Evolutionary conservation across 2,797 vertebrate species (phyloP), one percentile per base, ranked within the genome.

Genomic region (Echiichthys vipera): DNA sequence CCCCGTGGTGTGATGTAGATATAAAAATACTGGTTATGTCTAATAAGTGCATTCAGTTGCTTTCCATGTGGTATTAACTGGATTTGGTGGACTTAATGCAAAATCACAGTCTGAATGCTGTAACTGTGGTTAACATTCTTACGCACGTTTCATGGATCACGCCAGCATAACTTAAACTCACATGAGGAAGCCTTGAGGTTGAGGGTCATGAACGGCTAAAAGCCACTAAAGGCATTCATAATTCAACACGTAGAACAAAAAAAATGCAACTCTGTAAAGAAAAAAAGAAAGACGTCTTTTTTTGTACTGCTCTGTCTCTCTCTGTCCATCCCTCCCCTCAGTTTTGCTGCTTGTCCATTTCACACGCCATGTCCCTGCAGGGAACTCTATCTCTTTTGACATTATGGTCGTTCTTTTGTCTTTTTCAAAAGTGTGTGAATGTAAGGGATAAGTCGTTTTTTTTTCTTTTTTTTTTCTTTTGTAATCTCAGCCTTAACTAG

Each of bases 121-220:
- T 46, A 46, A 32, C 30, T 59, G 61, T 50, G 43, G 37, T 58
- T 62, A 47, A 62, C 53, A 67, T 36, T 45, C 5, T 22, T 20
- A 7, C 61, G 50, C 55, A 45, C 15, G 51, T 79, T 65, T 66
- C 32, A 49, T 20, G 50, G 42, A 12, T 61, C 42, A 22, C 46
- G 49, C 20, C 49, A 58, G 34, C 42, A 47, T 39, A 55, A 25
- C 25, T 59, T 55, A 63, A 57, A 50, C 69, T 65, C 59, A 64
- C 56, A 59, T 0, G 37, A 62, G 46, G 46, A 68, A 29, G 46
- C 47, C 62, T 65, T 49, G 36, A 66, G 51, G 59, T 71, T 39
- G 42, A 59, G 71, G 74, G 64, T 78, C 76, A 76, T 54, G 73
- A 79, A 61, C n/a, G 17, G 49, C 80, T 81, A 77, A 84, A 84